Percentiles rank a stretch among this genome's conserved stretches.
These are phyloP conservation scores for Sphecodes monilicornis DNA, from an alignment of 2,888 invertebrate species.

Conservation along the genomic window DNA sequence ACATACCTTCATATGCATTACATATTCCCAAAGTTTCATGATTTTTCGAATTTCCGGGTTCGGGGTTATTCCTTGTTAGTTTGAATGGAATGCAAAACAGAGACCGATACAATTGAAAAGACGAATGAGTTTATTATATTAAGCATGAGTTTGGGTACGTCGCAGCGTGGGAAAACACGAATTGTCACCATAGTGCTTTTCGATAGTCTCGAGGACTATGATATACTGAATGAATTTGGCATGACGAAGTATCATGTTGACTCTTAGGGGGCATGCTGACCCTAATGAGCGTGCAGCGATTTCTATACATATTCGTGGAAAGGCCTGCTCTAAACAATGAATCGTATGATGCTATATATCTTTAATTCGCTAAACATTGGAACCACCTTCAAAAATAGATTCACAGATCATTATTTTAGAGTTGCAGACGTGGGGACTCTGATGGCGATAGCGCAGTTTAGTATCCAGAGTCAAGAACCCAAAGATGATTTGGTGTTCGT, in stretches of 20 bases:
- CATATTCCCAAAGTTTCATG: too few species aligned
- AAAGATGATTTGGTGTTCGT: slow-evolving; percentile 11
- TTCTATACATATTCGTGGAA: not conserved
- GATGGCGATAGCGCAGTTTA: slow-evolving; percentile 11
- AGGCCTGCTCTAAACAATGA: not conserved
- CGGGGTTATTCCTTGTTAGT: too few species aligned
- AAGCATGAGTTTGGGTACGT: slow-evolving; percentile 82
- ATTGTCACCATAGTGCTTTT: slow-evolving; percentile 48
- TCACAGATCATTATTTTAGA: slow-evolving; percentile 7
- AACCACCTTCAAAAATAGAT: slow-evolving; percentile 1
- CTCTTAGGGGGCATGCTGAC: slow-evolving; percentile 17
- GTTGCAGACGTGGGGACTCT: slow-evolving; percentile 2
- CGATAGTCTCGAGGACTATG: slow-evolving; percentile 1
- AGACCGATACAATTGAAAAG: not conserved
- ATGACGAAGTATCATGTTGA: slow-evolving; percentile 15
- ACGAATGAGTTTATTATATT: slow-evolving; percentile 19
- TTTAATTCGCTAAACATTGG: slow-evolving; percentile 6
- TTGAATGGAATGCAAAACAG: not conserved
- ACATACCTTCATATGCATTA: too few species aligned
- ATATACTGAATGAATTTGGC: not conserved
- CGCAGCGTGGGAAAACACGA: slow-evolving; percentile 73
- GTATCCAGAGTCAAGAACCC: slow-evolving; percentile 16
- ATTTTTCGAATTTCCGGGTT: too few species aligned
- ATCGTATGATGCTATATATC: not conserved
- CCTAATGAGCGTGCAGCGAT: not conserved